Conservation (phyloP, 2,888 invertebrate genomes). For the Tenthredo distinguenda region DNA sequence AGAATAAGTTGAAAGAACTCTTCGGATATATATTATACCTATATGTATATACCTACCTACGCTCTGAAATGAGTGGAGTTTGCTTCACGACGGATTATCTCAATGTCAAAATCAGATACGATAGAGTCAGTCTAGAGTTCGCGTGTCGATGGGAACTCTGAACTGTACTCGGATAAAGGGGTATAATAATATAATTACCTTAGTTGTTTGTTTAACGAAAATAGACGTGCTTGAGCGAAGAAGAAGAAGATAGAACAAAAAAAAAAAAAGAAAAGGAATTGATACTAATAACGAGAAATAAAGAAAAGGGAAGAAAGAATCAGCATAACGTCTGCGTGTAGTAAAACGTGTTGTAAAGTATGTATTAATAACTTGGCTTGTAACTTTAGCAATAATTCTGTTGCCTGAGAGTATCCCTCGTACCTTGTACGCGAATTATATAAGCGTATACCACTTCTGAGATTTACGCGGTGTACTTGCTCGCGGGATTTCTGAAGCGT, state of each 20-base stretch:
- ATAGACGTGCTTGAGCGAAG: background rate
- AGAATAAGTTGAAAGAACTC: background rate
- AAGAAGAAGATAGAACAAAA: background rate
- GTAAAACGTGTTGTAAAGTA: background rate
- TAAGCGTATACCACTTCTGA: conserved; percentile 6
- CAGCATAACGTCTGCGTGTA: background rate
- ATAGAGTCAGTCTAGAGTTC: conserved; percentile 56
- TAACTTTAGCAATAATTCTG: conserved; percentile 29
- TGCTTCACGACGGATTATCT: conserved; percentile 37
- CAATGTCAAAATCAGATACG: conserved; percentile 44
- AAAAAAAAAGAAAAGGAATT: background rate
- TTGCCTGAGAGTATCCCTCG: background rate
- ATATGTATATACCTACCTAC: background rate
- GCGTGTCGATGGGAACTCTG: conserved; percentile 55
- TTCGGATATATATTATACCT: background rate
- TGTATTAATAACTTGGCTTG: conserved; percentile 31
- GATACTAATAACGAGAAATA: background rate
- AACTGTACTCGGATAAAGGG: conserved; percentile 8
- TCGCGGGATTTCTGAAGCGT: conserved; percentile 27
- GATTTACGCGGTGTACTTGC: conserved; percentile 27
- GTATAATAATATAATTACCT: conserved; percentile 66
- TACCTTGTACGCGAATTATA: conserved; percentile 27
- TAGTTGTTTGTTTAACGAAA: conserved; percentile 45
- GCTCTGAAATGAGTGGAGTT: background rate
- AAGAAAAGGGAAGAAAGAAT: background rate